These are phyloP conservation scores for Volucella inanis DNA, from an alignment of 2,888 invertebrate genomes.

Conservation along the genomic window DNA sequence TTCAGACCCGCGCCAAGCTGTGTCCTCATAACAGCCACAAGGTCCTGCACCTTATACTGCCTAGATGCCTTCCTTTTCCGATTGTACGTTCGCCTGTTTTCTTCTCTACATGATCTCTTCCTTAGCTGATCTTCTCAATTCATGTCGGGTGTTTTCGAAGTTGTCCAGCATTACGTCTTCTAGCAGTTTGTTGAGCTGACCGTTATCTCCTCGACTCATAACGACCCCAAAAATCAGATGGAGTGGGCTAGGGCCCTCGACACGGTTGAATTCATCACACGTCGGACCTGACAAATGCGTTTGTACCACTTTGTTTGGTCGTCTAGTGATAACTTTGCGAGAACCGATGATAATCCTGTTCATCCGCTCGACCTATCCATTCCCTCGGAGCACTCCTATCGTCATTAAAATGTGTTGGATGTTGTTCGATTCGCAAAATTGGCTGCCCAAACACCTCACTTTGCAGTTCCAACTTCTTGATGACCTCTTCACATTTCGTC, in stretches of 20 bases:
- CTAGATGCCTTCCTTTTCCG: slow-evolving; percentile 10
- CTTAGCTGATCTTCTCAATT: slow-evolving; percentile 32
- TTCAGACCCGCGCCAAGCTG: no score
- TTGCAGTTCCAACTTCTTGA: slow-evolving; percentile 77
- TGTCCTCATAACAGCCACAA: slow-evolving; percentile 21
- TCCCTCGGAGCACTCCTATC: slow-evolving; percentile 78
- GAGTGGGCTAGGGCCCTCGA: slow-evolving; percentile 19
- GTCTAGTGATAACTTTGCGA: background rate
- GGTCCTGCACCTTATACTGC: slow-evolving; percentile 29
- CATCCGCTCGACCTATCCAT: slow-evolving; percentile 80
- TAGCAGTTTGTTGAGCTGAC: background rate
- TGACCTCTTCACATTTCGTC: no score
- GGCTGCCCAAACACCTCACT: slow-evolving; percentile 79
- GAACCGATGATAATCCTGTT: slow-evolving; percentile 76
- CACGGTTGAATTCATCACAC: background rate
- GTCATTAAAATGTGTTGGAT: slow-evolving; percentile 78
- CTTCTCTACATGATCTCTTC: slow-evolving; percentile 35
- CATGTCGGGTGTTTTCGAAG: slow-evolving; percentile 14
- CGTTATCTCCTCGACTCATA: background rate
- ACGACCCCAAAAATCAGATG: slow-evolving; percentile 1
- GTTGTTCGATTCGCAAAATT: slow-evolving; percentile 77
- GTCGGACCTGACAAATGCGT: slow-evolving; percentile 1
- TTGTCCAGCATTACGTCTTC: no score
- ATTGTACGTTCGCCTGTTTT: slow-evolving; percentile 47
- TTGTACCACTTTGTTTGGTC: slow-evolving; percentile 15